Evolutionary conservation across 2,888 invertebrate genomes (phyloP), one percentile per base, ranked within the genome.

Genomic region (Tortricodes alternella): DNA sequence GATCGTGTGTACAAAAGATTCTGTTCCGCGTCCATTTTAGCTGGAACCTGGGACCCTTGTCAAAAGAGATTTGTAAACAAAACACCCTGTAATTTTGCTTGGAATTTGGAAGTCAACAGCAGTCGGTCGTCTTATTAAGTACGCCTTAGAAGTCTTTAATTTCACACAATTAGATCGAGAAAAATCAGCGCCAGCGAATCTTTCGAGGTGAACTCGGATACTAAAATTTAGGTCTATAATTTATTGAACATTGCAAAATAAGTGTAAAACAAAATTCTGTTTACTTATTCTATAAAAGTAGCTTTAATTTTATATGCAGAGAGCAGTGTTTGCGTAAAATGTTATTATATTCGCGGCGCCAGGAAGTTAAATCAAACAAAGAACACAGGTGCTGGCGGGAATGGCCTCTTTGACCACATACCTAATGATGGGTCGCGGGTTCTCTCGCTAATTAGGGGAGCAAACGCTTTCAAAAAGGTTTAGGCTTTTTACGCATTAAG

Each of bases 1-100:
- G 48, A 59, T 59, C 35, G 50, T 55, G 51, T 59, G 50, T 55
- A 59, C 55, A 51, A 59, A 57, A 51, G 50, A 44, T 51, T 44
- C 37, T 38, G 46, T 46, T 39, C 35, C 51, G 46, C 48, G 52
- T 51, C 41, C 53, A 50, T 35, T 52, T 35, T 71, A 71, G 76
- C 76, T 69, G 64, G 70, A 71, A 74, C 55, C 49, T 37, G 74
- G 72, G 76, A 86, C 85, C 85, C 84, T 82, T 83, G 80, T 86
- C 85, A 85, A 73, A 75, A 72, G 73, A 82, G 83, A 85, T 83
- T 83, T 85, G 80, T 80, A 76, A 80, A 78, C 77, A 79, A 78
- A 85, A 82, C 80, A 76, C 72, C 81, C 75, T 80, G 79, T 83
- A 83, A 85, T 85, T 84, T 81, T 78, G 78, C 77, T 76, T 73